phyloP scores from a whole-genome alignment of 1,140 invertebrate species.

The Gyrodactylus salaris region DNA sequence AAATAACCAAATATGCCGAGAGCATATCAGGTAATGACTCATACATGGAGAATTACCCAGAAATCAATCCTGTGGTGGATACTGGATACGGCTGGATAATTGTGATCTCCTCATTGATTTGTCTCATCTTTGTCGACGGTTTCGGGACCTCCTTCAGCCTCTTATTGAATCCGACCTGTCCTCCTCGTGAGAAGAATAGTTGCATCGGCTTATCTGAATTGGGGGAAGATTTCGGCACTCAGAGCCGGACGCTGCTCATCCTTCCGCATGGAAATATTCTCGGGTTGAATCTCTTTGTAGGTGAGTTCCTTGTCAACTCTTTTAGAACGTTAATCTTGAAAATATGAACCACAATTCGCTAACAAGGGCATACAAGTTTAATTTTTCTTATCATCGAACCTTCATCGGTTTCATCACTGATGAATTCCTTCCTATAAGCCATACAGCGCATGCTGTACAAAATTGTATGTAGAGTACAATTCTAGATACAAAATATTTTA shows the following conservation, averaged over 20 bases:
- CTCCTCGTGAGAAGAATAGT: not conserved
- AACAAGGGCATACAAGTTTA: too few relatives aligned
- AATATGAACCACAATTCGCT: too few relatives aligned
- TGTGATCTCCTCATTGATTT: not conserved
- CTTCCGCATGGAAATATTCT: not conserved
- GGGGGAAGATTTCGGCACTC: not conserved
- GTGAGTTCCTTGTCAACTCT: too few relatives aligned
- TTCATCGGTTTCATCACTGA: too few relatives aligned
- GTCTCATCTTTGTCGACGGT: conserved; percentile 3
- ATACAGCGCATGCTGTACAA: too few relatives aligned
- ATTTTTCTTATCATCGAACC: too few relatives aligned
- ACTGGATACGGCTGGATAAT: not conserved
- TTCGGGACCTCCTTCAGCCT: not conserved
- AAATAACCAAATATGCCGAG: too few relatives aligned
- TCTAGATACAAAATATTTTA: too few relatives aligned
- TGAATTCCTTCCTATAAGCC: too few relatives aligned
- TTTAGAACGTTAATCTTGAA: too few relatives aligned
- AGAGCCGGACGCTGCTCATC: not conserved
- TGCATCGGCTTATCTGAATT: not conserved
- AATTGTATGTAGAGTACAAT: too few relatives aligned
- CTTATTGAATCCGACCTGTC: not conserved
- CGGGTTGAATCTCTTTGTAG: not conserved
- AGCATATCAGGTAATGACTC: too few relatives aligned
- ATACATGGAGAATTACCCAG: not conserved
- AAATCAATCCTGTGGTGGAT: not conserved